A percentile compares a stretch with the other conserved stretches of the same genome.
Evolutionary conservation across 2,888 invertebrate species (phyloP).

Genomic region (Timema podura): DNA sequence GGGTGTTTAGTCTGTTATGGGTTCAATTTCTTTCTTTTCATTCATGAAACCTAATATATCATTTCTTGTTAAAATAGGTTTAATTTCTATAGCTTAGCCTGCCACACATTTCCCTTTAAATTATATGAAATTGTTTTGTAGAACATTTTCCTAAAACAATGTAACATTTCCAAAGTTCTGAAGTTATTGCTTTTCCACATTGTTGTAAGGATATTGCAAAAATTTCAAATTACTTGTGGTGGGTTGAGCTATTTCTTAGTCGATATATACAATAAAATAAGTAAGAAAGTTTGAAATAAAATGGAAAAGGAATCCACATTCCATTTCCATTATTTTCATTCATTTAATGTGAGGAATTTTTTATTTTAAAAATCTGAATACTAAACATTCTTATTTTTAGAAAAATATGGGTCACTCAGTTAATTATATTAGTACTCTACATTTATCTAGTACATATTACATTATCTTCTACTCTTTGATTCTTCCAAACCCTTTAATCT

Average conservation of each 20-base stretch:
- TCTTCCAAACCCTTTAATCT: too few species aligned
- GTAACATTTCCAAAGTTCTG: constrained; percentile 2
- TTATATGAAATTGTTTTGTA: not conserved
- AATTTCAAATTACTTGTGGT: not conserved
- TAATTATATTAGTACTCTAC: too few species aligned
- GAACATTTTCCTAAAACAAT: not conserved
- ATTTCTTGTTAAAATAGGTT: constrained; percentile 14
- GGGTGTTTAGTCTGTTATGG: constrained; percentile 13
- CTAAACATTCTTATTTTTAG: too few species aligned
- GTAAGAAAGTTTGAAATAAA: constrained; percentile 13
- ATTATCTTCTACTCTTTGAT: too few species aligned
- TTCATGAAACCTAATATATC: constrained; percentile 11
- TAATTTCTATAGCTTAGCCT: constrained; percentile 12
- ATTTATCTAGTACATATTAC: too few species aligned
- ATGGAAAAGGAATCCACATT: not conserved
- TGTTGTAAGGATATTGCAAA: too few species aligned
- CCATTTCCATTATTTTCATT: constrained; percentile 12
- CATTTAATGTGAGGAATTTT: constrained; percentile 26
- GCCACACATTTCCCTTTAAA: not conserved
- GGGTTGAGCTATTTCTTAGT: constrained; percentile 6
- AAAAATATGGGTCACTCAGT: too few species aligned
- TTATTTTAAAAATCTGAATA: too few species aligned
- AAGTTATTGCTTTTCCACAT: not conserved
- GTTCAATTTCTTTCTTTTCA: constrained; percentile 11
- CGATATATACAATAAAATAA: too few species aligned